Conservation (phyloP, 2,888 invertebrate genomes). For the Subacronicta megacephala region DNA sequence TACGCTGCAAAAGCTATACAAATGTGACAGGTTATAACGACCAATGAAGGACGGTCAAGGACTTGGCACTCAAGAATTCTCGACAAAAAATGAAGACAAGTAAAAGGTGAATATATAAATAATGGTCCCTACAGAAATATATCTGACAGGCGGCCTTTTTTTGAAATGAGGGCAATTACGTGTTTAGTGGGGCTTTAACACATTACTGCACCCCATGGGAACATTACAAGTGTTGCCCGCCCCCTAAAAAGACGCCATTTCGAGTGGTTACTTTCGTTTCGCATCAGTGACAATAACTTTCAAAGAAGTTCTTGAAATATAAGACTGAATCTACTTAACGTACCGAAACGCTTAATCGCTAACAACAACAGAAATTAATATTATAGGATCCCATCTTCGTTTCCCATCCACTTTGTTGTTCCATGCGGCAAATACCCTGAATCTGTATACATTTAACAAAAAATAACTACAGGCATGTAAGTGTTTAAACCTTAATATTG, state of each 20-base stretch:
- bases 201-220: conserved; percentile 73
- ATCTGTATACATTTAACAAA: no score
- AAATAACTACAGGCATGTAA: no score
- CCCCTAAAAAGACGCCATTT: conserved; percentile 58
- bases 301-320: conserved; percentile 43
- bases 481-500: no score
- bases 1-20: no score
- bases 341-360: not conserved
- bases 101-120: conserved; percentile 56
- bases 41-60: conserved; percentile 56
- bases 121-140: conserved; percentile 59
- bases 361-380: no score
- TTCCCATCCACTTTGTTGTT: no score
- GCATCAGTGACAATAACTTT: conserved; percentile 52
- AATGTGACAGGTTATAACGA: conserved; percentile 17
- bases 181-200: conserved; percentile 67
- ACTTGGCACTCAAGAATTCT: conserved; percentile 41
- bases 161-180: conserved; percentile 68
- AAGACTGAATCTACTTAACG: conserved; percentile 22
- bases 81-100: conserved; percentile 44
- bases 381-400: no score
- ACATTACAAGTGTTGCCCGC: conserved; percentile 59
- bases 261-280: conserved; percentile 58
- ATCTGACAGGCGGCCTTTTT: conserved; percentile 38
- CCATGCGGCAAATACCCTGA: no score